These are phyloP conservation scores for Periophthalmus magnuspinnatus DNA, from an alignment of 2,797 vertebrate species.

Conservation along the genomic window DNA sequence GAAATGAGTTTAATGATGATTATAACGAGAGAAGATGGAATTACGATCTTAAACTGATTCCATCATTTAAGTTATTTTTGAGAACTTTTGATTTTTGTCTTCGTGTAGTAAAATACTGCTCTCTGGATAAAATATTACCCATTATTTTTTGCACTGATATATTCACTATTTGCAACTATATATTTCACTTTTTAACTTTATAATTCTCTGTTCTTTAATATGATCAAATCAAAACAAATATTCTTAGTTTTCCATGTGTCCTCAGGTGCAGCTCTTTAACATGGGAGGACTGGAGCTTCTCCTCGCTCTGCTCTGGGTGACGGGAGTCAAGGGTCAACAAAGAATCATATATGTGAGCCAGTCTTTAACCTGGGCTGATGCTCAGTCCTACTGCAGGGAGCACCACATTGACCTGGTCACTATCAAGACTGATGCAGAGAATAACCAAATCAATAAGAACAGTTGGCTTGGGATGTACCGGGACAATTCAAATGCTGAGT, in stretches of 20 bases:
- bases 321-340: fast-evolving
- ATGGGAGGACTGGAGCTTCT: not conserved
- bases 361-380: not conserved
- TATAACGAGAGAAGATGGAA: too few relatives aligned
- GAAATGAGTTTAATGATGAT: too few relatives aligned
- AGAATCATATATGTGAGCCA: not conserved
- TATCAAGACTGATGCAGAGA: not conserved
- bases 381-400: not conserved
- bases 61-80: too few relatives aligned
- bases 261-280: not conserved
- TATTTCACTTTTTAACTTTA: too few relatives aligned
- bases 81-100: too few relatives aligned
- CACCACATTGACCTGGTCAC: not conserved
- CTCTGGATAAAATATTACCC: too few relatives aligned
- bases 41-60: too few relatives aligned
- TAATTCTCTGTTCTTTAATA: too few relatives aligned
- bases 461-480: conserved; percentile 3
- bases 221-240: too few relatives aligned
- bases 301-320: not conserved
- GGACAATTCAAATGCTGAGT: not conserved
- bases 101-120: too few relatives aligned
- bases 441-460: not conserved
- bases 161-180: too few relatives aligned
- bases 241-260: not conserved
- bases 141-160: too few relatives aligned